phyloP scores from a whole-genome alignment of 92 coral and sea anemone genomes.

The Phenganax stokvisi region DNA sequence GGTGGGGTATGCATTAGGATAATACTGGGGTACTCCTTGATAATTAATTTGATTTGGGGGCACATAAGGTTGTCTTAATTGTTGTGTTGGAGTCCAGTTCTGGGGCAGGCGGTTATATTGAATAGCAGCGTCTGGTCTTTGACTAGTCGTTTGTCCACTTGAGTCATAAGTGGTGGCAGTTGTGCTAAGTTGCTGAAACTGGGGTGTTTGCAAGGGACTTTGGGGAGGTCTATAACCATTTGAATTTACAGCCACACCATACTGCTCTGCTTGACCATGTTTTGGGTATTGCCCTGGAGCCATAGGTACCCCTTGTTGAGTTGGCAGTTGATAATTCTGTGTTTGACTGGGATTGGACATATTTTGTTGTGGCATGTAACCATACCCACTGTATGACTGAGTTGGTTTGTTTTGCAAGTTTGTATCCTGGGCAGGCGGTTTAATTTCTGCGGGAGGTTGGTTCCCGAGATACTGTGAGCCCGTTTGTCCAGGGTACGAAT shows the following conservation, averaged over 20 bases:
- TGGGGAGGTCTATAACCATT: constrained; percentile 16
- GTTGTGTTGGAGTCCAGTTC: constrained; percentile 40
- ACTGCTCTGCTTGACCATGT: constrained; percentile 20
- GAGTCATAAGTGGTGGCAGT: background rate
- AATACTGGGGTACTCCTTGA: background rate
- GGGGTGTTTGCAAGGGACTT: background rate
- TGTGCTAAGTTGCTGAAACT: background rate
- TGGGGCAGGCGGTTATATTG: constrained; percentile 26
- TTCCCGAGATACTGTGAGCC: background rate
- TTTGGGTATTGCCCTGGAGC: constrained; percentile 10
- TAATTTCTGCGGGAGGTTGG: background rate
- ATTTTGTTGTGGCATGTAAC: background rate
- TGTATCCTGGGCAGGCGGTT: background rate
- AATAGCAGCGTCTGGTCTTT: background rate
- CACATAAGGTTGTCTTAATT: constrained; percentile 39
- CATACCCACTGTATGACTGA: background rate
- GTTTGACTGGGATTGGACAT: background rate
- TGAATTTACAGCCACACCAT: constrained; percentile 9
- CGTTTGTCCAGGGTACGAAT: background rate
- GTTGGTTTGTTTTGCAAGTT: background rate
- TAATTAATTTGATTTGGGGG: constrained; percentile 36
- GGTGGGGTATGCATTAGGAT: constrained; percentile 21
- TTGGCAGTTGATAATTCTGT: constrained; percentile 17
- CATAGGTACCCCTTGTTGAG: background rate
- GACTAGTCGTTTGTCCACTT: background rate